These are phyloP conservation scores for Channa argus DNA, from an alignment of 2,113 vertebrate genomes.

Conservation along the genomic window DNA sequence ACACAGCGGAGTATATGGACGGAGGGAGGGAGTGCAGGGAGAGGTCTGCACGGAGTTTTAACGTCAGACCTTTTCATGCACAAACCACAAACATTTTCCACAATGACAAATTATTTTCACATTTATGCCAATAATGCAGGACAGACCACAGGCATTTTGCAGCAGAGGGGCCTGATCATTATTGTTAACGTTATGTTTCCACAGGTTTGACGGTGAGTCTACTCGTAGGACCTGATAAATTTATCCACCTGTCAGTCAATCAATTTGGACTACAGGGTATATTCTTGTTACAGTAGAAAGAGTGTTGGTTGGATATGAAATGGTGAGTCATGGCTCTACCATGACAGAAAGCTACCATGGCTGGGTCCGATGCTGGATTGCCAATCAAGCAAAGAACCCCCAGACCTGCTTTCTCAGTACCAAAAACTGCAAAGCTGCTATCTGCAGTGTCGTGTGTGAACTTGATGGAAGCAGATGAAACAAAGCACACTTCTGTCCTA, in stretches of 20 bases:
- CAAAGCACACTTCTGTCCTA: neutral
- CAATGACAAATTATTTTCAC: constrained; percentile 43
- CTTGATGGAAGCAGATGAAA: neutral
- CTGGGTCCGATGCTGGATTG: too few species aligned
- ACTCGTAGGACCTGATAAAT: too few species aligned
- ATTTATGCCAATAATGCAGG: constrained; percentile 20
- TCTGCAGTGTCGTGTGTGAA: neutral
- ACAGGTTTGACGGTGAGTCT: too few species aligned
- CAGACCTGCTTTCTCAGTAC: too few species aligned
- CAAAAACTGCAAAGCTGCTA: neutral
- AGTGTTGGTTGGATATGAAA: too few species aligned
- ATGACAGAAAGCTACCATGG: too few species aligned
- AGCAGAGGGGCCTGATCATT: constrained; percentile 3
- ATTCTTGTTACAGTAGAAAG: too few species aligned
- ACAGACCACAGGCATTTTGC: constrained; percentile 18
- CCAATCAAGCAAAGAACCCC: too few species aligned
- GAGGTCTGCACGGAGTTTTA: constrained; percentile 31
- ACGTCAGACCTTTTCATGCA: constrained; percentile 7
- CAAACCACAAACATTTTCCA: constrained; percentile 49
- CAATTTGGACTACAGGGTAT: too few species aligned
- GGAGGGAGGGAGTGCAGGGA: neutral
- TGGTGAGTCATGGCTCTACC: too few species aligned
- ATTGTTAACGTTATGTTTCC: too few species aligned
- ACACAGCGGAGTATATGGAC: constrained; percentile 32
- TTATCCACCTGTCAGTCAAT: too few species aligned